Evolutionary conservation across 1,140 invertebrate species (phyloP).

Genomic region (Euura saliciscinereae): DNA sequence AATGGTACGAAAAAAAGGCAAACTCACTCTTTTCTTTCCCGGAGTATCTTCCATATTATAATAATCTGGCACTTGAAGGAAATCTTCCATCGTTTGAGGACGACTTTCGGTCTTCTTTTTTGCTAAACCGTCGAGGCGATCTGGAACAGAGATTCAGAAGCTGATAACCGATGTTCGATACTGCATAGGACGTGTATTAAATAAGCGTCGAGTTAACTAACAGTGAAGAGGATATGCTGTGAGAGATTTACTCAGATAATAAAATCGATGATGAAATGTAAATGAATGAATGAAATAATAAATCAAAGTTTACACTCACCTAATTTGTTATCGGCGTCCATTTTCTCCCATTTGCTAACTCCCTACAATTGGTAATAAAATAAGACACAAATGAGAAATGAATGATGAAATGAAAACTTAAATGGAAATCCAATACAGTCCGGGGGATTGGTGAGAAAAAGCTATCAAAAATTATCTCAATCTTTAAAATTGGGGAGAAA

Average conservation of each 20-base stretch:
- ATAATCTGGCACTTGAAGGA: conserved; percentile 85
- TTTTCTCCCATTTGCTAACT: conserved; percentile 66
- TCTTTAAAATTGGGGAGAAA: too few species aligned
- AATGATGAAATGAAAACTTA: conserved; percentile 16
- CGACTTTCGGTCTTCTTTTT: conserved; percentile 62
- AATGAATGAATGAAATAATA: neutral
- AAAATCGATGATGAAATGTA: too few species aligned
- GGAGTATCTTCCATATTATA: conserved; percentile 69
- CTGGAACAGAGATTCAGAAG: conserved; percentile 66
- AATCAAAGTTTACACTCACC: conserved; percentile 52
- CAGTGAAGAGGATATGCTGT: too few species aligned
- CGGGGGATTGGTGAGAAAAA: neutral
- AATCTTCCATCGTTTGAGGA: conserved; percentile 84
- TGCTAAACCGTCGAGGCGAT: conserved; percentile 83
- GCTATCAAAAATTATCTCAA: too few species aligned
- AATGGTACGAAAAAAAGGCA: neutral
- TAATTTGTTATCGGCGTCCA: conserved; percentile 69
- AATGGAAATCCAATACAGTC: conserved; percentile 7
- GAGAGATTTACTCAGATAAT: too few species aligned
- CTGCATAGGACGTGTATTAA: too few species aligned
- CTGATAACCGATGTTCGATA: too few species aligned
- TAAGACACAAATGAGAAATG: neutral
- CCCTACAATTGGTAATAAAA: conserved; percentile 36
- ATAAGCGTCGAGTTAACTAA: too few species aligned
- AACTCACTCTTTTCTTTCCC: conserved; percentile 88